Evolutionary conservation across 2,113 vertebrate genomes (phyloP).

Genomic region (Ursus arctos): DNA sequence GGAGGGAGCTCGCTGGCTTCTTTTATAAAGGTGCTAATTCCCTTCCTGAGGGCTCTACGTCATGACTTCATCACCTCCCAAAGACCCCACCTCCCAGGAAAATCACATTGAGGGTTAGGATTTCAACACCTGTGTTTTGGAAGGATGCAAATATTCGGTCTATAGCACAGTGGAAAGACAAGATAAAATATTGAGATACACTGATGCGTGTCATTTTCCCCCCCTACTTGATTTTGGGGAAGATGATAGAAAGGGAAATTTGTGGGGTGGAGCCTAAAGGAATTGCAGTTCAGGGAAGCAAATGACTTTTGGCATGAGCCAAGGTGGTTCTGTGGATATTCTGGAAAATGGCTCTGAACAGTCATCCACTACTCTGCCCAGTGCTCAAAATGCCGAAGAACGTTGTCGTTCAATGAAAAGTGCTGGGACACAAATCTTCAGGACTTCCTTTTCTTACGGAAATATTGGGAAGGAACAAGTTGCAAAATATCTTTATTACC

Average conservation of each 20-base stretch:
- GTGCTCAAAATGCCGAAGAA: constrained; percentile 81
- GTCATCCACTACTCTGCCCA: constrained; percentile 69
- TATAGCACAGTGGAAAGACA: constrained; percentile 58
- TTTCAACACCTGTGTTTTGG: background rate
- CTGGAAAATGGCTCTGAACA: constrained; percentile 76
- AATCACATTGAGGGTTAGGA: background rate
- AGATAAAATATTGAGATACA: constrained; percentile 73
- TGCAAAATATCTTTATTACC: background rate
- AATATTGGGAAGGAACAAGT: constrained; percentile 80
- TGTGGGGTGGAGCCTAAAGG: constrained; percentile 70
- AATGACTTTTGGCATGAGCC: constrained; percentile 63
- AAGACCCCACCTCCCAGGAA: background rate
- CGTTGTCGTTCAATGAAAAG: constrained; percentile 82
- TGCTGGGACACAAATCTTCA: constrained; percentile 83
- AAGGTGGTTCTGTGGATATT: constrained; percentile 76
- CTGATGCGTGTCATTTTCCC: constrained; percentile 76
- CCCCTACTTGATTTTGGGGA: constrained; percentile 73
- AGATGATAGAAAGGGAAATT: constrained; percentile 79
- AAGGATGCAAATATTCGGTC: background rate
- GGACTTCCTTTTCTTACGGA: constrained; percentile 85
- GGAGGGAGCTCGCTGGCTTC: background rate
- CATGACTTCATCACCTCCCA: background rate
- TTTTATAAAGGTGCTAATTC: background rate
- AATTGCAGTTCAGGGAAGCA: constrained; percentile 77
- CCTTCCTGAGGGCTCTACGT: background rate